Evolutionary conservation across 2,888 invertebrate species (phyloP).

Genomic region (Mythimna albipuncta): DNA sequence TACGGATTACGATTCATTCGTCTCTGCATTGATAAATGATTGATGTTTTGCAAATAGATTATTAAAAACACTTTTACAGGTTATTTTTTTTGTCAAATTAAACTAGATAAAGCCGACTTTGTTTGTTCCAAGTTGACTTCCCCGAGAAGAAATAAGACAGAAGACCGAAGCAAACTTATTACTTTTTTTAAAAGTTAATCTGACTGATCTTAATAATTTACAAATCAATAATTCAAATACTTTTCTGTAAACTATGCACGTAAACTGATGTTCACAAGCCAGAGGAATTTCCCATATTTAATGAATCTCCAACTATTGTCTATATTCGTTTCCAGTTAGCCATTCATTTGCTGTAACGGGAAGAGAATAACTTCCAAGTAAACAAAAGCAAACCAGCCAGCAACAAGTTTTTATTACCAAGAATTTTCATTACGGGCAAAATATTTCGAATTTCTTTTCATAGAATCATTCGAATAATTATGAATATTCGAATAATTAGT

Average conservation of each 20-base stretch:
- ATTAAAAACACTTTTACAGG: too few relatives aligned
- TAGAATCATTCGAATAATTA: conserved; percentile 25
- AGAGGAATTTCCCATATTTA: conserved; percentile 38
- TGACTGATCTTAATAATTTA: not conserved
- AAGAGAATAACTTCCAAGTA: conserved; percentile 10
- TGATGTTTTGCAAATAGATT: too few relatives aligned
- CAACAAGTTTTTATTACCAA: conserved; percentile 25
- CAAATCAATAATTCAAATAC: conserved; percentile 1
- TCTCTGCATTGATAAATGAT: not conserved
- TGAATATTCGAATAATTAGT: conserved; percentile 28
- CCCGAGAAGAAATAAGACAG: too few relatives aligned
- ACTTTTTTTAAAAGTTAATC: not conserved
- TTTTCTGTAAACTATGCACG: conserved; percentile 9
- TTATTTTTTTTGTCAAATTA: too few relatives aligned
- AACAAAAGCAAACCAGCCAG: conserved; percentile 24
- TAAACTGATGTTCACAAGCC: conserved; percentile 10
- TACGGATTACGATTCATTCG: not conserved
- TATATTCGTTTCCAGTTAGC: conserved; percentile 21
- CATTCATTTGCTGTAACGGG: conserved; percentile 44
- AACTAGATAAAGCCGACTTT: too few relatives aligned
- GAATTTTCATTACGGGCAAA: conserved; percentile 24
- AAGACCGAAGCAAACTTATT: too few relatives aligned
- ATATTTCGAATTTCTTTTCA: conserved; percentile 32
- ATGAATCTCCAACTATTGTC: conserved; percentile 37
- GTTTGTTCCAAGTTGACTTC: too few relatives aligned